phyloP scores from a whole-genome alignment of 1,140 invertebrate species.

The Drosophila parabipectinata region DNA sequence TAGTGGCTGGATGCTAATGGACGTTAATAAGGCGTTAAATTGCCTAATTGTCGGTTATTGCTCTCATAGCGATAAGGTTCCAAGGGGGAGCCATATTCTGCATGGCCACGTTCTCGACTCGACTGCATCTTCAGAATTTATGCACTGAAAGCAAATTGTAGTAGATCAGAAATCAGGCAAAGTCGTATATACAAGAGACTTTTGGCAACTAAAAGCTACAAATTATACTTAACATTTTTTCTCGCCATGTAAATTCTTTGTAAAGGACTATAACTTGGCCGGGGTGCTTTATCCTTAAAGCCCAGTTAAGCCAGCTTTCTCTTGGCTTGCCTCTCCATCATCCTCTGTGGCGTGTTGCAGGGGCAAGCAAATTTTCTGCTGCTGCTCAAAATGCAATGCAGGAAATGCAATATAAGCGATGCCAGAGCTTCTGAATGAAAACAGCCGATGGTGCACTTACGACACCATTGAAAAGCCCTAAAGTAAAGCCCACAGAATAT shows the following conservation, averaged over 20 bases:
- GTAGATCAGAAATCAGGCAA: too few species aligned
- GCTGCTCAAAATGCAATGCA: constrained; percentile 46
- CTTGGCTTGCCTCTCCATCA: constrained; percentile 18
- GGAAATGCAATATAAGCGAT: constrained; percentile 65
- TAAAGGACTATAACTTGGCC: constrained; percentile 34
- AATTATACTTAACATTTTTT: constrained; percentile 1
- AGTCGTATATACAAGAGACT: background rate
- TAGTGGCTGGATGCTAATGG: constrained; percentile 46
- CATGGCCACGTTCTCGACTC: constrained; percentile 21
- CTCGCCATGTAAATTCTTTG: constrained; percentile 1
- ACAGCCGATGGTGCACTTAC: constrained; percentile 4
- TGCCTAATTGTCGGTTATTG: constrained; percentile 74
- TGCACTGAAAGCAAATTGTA: constrained; percentile 6
- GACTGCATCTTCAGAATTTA: constrained; percentile 1
- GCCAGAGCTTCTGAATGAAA: constrained; percentile 37
- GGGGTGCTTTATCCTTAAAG: constrained; percentile 46
- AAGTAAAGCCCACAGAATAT: background rate
- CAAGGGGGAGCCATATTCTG: constrained; percentile 37
- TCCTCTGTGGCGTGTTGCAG: constrained; percentile 13
- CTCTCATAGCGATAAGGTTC: constrained; percentile 16
- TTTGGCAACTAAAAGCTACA: background rate
- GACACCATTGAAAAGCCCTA: background rate
- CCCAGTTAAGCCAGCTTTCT: constrained; percentile 29
- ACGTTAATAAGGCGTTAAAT: constrained; percentile 77
- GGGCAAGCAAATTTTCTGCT: constrained; percentile 39